Conservation (phyloP, 2,888 invertebrate species). For the Sabellastarte sp. region DNA sequence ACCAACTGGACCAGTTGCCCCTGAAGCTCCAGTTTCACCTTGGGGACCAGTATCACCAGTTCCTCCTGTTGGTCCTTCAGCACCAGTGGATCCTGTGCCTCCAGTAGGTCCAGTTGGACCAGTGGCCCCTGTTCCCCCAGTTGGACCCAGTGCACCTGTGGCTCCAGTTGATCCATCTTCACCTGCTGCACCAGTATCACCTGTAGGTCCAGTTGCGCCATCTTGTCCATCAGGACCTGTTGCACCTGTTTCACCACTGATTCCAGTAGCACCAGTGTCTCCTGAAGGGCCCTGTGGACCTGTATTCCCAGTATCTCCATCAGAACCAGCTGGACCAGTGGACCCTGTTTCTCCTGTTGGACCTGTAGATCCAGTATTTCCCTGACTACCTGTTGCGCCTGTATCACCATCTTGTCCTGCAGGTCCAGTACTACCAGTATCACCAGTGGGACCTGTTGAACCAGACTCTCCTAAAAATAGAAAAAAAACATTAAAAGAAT, state of each 20-base stretch:
- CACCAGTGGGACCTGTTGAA: constrained; percentile 9
- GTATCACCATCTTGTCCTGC: not conserved
- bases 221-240: constrained; percentile 15
- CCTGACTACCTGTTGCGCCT: constrained; percentile 4
- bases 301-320: constrained; percentile 10
- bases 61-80: constrained; percentile 8
- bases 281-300: constrained; percentile 15
- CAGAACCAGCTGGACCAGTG: constrained; percentile 4
- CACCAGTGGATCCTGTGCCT: constrained; percentile 5
- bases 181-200: constrained; percentile 18
- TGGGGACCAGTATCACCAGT: constrained; percentile 12
- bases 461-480: constrained; percentile 1
- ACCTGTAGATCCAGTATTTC: constrained; percentile 6
- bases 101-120: constrained; percentile 10
- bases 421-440: not conserved
- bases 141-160: constrained; percentile 14
- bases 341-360: constrained; percentile 7
- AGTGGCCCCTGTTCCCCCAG: constrained; percentile 16
- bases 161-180: constrained; percentile 11
- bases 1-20: constrained; percentile 9
- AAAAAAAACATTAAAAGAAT: too few relatives aligned
- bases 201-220: constrained; percentile 20
- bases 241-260: constrained; percentile 15
- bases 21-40: constrained; percentile 14
- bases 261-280: constrained; percentile 16